Conservation (phyloP, 2,797 vertebrate species). For the Tarsius wallacei region DNA sequence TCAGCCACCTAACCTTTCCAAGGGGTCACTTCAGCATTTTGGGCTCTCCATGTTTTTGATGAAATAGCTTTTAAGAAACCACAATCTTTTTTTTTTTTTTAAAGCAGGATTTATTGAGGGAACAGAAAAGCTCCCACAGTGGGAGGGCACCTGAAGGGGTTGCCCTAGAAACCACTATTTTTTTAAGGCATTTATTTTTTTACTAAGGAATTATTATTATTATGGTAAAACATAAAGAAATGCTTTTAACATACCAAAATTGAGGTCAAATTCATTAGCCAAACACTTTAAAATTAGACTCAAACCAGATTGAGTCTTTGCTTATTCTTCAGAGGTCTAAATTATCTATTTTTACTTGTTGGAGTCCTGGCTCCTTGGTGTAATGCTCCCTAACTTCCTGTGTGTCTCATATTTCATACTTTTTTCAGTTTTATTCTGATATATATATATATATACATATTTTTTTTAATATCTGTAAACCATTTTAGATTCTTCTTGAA, state of each 20-base stretch:
- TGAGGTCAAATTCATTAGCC: conserved; percentile 37
- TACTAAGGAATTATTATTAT: not conserved
- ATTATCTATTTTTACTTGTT: not conserved
- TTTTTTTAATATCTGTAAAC: conserved; percentile 7
- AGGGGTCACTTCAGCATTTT: not conserved
- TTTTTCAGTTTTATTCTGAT: conserved; percentile 31
- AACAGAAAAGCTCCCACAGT: no score
- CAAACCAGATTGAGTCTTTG: not conserved
- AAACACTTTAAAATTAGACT: conserved; percentile 63
- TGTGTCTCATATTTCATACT: not conserved
- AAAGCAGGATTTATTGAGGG: no score
- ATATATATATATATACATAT: no score
- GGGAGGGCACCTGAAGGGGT: no score
- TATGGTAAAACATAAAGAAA: conserved; percentile 7
- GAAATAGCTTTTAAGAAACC: conserved; percentile 31
- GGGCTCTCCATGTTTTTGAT: conserved; percentile 22
- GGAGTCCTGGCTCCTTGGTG: not conserved
- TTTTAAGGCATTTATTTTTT: conserved; percentile 35
- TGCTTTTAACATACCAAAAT: conserved; percentile 12
- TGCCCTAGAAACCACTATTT: not conserved
- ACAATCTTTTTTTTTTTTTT: no score
- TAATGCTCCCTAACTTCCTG: not conserved
- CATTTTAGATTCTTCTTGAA: conserved; percentile 35
- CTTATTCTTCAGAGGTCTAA: not conserved
- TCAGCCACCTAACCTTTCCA: conserved; percentile 12